phyloP scores from a whole-genome alignment of 2,113 vertebrate genomes.

The Saimiri boliviensis region DNA sequence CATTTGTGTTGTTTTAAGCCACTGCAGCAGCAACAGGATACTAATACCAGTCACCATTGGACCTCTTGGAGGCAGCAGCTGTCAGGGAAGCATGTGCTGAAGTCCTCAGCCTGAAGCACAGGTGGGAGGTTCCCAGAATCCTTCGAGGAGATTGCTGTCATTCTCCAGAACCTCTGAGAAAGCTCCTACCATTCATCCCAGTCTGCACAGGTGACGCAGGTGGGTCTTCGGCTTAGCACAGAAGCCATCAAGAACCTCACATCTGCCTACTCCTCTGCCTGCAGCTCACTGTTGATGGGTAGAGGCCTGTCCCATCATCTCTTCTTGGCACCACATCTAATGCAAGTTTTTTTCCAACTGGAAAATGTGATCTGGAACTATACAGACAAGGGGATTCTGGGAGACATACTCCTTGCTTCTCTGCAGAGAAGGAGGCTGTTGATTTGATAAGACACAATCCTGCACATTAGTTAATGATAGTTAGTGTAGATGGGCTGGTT shows the following conservation, averaged over 20 bases:
- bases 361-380: background rate
- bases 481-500: too few relatives aligned
- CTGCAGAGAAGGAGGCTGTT: too few relatives aligned
- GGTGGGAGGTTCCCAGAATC: background rate
- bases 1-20: background rate
- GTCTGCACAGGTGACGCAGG: background rate
- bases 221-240: background rate
- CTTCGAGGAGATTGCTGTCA: background rate
- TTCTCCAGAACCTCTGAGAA: background rate
- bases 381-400: background rate
- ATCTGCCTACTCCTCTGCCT: background rate
- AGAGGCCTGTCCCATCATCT: background rate
- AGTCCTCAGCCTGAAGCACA: background rate
- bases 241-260: background rate
- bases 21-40: background rate
- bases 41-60: background rate
- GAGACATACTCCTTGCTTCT: background rate
- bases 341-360: background rate
- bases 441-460: too few relatives aligned
- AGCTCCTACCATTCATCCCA: background rate
- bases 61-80: background rate
- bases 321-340: background rate
- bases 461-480: background rate
- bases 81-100: background rate
- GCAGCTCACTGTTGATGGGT: background rate